Percentiles rank a stretch among this genome's conserved stretches.
These are phyloP conservation scores for Halcyon chelicuti DNA, from an alignment of 2,797 vertebrate species.

Conservation along the genomic window DNA sequence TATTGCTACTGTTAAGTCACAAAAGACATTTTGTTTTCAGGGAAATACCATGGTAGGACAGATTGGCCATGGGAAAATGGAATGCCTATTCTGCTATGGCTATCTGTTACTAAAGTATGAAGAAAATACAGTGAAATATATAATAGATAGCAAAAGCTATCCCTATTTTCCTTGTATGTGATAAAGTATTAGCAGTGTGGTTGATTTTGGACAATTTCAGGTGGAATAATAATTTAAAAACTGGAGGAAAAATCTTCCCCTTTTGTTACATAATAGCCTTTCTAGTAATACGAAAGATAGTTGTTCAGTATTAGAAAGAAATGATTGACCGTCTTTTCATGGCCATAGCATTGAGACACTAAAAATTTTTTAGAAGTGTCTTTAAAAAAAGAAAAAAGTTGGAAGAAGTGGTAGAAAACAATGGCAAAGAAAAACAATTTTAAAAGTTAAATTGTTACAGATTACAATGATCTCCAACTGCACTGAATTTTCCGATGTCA, in stretches of 20 bases:
- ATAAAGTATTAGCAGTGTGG: not conserved
- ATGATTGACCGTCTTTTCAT: not conserved
- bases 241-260: not conserved
- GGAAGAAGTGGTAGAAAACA: not conserved
- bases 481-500: constrained; percentile 90
- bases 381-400: not conserved
- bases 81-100: not conserved
- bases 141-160: not conserved
- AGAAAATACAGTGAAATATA: not conserved
- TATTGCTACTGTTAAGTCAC: not conserved
- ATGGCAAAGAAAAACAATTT: not conserved
- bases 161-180: not conserved
- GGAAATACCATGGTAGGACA: not conserved
- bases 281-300: not conserved
- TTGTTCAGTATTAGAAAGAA: not conserved
- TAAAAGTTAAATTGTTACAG: constrained; percentile 74
- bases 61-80: not conserved
- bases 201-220: not conserved
- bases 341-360: not conserved
- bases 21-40: not conserved
- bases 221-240: not conserved
- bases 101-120: constrained; percentile 15
- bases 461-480: constrained; percentile 88
- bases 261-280: not conserved
- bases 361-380: not conserved